Evolutionary conservation across 1,140 invertebrate species (phyloP), one percentile per base, ranked within the genome.

Genomic region (Eufriesea mexicana): DNA sequence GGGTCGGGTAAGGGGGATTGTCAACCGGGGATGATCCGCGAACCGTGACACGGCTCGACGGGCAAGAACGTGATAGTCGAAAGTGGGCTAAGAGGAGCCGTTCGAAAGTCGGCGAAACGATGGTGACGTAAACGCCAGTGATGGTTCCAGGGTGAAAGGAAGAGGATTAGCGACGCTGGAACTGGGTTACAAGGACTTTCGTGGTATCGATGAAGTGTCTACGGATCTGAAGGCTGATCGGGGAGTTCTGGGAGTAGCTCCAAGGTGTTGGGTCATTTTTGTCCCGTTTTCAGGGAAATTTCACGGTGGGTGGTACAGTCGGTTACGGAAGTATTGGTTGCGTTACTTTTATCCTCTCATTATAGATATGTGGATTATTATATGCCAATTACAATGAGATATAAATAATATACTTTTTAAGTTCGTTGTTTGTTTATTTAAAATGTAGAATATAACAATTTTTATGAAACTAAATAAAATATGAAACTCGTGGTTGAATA

Each of bases 41-140:
- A 25, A 14, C 68, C 49, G 25, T 5, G 71, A 73, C 71, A 57
- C 71, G 71, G 71, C 42, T 42, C 67, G 45, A n/a, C 28, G 66
- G 45, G 16, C 35, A 35, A 35, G 42, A 45, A 23, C 35, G 42
- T 23, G 67, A 49, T 49, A 49, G 66, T 68, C 42, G 67, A 68
- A 68, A 68, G 67, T 68, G 67, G 42, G 23, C 42, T 45, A 66
- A 42, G 16, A 18, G 35, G 25, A 14, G 42, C 20, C 42, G 42
- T 6, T 67, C 20, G 66, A 67, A 67, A 45, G 66, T 45, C 66
- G 42, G 45, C 5, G 67, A 25, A 68, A 68, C 45, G 67, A 49
- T 42, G 12, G 35, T 42, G 42, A 45, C 42, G 66, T 23, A 67
- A 67, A 67, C 66, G 42, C 42, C 35, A 16, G 16, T 16, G 23